Conservation (phyloP, 2,888 invertebrate genomes). For the Germaria angustata region DNA sequence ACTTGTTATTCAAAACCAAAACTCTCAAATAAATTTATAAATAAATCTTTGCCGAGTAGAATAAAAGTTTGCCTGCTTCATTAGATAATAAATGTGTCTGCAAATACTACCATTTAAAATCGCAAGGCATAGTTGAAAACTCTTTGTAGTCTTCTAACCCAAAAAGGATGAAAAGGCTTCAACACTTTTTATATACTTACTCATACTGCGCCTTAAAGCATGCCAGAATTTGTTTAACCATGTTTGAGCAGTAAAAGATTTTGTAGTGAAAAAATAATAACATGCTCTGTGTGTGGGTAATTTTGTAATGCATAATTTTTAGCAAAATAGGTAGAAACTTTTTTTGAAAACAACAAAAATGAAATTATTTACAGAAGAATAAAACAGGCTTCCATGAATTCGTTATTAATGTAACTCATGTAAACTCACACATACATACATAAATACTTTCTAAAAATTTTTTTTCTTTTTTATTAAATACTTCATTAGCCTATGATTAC, state of each 20-base stretch:
- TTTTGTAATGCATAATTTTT: slow-evolving; percentile 11
- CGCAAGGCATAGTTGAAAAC: background rate
- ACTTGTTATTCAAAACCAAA: too few species aligned
- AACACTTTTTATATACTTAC: background rate
- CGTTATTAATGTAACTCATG: too few species aligned
- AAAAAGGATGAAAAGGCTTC: background rate
- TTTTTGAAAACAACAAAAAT: background rate
- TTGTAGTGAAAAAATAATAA: background rate
- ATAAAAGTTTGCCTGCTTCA: background rate
- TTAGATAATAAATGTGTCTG: background rate
- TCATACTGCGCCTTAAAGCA: background rate
- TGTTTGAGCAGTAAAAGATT: background rate
- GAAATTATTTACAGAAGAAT: background rate
- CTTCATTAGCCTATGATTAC: too few species aligned
- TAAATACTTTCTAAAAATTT: too few species aligned
- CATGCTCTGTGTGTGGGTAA: background rate
- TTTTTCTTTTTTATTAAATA: too few species aligned
- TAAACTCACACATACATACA: too few species aligned
- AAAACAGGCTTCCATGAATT: background rate
- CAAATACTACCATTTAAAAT: background rate
- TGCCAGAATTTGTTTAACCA: slow-evolving; percentile 13
- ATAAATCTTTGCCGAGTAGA: too few species aligned
- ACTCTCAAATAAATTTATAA: too few species aligned
- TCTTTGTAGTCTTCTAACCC: background rate
- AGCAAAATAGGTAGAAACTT: background rate